Conservation (phyloP, 2,888 invertebrate species). For the Plutella xylostella region DNA sequence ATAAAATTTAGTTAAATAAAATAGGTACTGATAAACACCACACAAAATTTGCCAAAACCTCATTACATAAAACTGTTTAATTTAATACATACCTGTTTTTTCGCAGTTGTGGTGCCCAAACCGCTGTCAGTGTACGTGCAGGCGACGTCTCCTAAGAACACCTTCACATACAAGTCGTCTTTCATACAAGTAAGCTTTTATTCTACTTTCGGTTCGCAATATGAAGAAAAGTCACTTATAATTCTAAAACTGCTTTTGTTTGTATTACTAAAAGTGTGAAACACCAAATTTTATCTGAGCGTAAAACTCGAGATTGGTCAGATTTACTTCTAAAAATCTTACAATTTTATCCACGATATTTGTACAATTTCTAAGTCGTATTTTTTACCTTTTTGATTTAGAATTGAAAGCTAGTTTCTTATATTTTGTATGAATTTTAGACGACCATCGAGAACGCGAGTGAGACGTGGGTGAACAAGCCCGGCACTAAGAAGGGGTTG, state of each 20-base stretch:
- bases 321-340: too few species aligned
- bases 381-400: conserved; percentile 5
- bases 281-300: neutral
- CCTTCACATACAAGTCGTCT: conserved; percentile 56
- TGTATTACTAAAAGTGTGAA: neutral
- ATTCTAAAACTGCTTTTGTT: too few species aligned
- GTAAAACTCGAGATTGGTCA: neutral
- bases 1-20: too few species aligned
- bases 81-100: neutral
- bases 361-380: too few species aligned
- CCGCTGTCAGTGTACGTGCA: conserved; percentile 72
- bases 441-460: conserved; percentile 61
- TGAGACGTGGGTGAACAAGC: conserved; percentile 53
- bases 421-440: conserved; percentile 25
- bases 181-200: conserved; percentile 63
- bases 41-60: too few species aligned
- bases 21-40: too few species aligned
- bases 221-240: too few species aligned
- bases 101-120: conserved; percentile 63
- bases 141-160: conserved; percentile 48
- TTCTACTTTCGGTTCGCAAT: too few species aligned
- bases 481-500: conserved; percentile 43
- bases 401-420: conserved; percentile 6
- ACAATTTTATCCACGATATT: too few species aligned
- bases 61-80: neutral